These are phyloP conservation scores for Octopus bimaculoides DNA, from an alignment of 1,140 invertebrate species.

Conservation along the genomic window DNA sequence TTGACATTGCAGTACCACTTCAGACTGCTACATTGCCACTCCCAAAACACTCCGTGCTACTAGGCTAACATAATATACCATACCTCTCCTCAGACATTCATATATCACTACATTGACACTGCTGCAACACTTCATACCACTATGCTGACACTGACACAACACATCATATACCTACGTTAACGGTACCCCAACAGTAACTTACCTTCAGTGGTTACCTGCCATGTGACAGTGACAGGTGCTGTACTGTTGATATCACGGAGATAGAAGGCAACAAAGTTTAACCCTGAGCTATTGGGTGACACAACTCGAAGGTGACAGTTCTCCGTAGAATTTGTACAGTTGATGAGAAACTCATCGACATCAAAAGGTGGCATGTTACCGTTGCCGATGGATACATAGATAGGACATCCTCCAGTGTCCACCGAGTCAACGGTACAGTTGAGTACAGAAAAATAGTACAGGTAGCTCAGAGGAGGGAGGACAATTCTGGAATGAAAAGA, in stretches of 20 bases:
- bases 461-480: background rate
- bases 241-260: background rate
- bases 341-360: background rate
- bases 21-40: too few species aligned
- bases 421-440: background rate
- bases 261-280: background rate
- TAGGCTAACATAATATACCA: too few species aligned
- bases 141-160: too few species aligned
- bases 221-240: constrained; percentile 2
- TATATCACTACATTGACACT: too few species aligned
- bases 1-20: too few species aligned
- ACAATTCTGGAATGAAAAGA: background rate
- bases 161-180: background rate
- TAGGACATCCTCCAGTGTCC: background rate
- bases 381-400: background rate
- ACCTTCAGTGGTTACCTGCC: background rate
- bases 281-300: background rate
- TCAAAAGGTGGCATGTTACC: constrained; percentile 6
- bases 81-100: too few species aligned
- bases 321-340: background rate
- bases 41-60: too few species aligned
- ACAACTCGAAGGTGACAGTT: background rate
- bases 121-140: too few species aligned
- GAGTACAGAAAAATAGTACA: background rate
- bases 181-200: background rate